These are phyloP conservation scores for Dendropsophus ebraccatus DNA, from an alignment of 2,113 vertebrate species.

Conservation along the genomic window DNA sequence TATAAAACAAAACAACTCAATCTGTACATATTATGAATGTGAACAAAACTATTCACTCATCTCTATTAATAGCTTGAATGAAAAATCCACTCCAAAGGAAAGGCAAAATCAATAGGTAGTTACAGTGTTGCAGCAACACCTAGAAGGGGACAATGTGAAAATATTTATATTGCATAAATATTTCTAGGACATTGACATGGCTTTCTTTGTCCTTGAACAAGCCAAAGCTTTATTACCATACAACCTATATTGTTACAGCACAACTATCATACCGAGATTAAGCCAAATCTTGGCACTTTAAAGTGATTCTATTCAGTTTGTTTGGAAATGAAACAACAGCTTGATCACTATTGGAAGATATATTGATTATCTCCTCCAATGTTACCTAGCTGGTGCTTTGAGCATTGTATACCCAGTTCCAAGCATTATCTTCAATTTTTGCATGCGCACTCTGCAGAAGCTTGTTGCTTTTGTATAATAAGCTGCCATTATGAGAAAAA, in stretches of 20 bases:
- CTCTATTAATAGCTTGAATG: conserved; percentile 44
- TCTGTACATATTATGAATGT: conserved; percentile 33
- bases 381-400: background rate
- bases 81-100: conserved; percentile 29
- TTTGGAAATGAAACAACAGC: background rate
- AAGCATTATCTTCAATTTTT: background rate
- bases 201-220: background rate
- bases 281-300: background rate
- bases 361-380: background rate
- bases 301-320: background rate
- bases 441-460: background rate
- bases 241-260: background rate
- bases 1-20: conserved; percentile 50
- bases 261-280: background rate
- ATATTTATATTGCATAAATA: conserved; percentile 27
- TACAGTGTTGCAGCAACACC: background rate
- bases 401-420: background rate
- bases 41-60: conserved; percentile 48
- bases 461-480: background rate
- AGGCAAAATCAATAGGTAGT: conserved; percentile 43
- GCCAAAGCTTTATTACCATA: background rate
- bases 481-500: background rate
- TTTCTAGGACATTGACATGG: background rate
- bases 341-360: background rate
- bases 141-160: conserved; percentile 1